Conservation (phyloP, 2,888 invertebrate species). For the Rhagonycha fulva region DNA sequence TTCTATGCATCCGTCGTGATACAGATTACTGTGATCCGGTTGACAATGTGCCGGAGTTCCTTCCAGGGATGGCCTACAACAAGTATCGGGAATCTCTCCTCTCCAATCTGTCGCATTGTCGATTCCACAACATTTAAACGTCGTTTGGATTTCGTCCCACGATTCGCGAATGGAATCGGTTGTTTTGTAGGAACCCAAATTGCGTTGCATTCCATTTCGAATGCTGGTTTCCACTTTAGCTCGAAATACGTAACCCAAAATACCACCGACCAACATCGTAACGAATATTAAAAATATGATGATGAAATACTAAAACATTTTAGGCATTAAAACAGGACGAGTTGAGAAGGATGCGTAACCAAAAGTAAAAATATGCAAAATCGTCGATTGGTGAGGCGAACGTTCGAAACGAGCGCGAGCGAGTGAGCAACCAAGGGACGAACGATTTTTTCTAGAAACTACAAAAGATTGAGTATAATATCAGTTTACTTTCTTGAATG, state of each 20-base stretch:
- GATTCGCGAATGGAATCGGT: constrained; percentile 82
- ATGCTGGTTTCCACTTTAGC: constrained; percentile 17
- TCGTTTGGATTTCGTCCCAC: constrained; percentile 87
- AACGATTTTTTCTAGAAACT: no score
- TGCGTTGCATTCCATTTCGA: constrained; percentile 8
- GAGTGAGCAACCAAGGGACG: no score
- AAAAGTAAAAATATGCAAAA: not conserved
- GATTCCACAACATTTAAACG: constrained; percentile 86
- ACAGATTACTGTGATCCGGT: constrained; percentile 61
- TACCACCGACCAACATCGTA: constrained; percentile 61
- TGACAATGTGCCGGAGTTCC: constrained; percentile 64
- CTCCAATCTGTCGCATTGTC: constrained; percentile 77
- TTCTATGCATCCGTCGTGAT: constrained; percentile 76
- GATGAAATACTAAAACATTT: constrained; percentile 82
- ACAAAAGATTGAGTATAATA: no score
- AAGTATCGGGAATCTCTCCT: constrained; percentile 73
- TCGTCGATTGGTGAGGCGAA: no score
- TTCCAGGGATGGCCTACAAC: constrained; percentile 69
- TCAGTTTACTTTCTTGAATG: no score
- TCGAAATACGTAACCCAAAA: constrained; percentile 24
- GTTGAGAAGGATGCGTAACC: not conserved
- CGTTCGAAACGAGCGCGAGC: no score
- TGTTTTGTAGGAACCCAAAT: constrained; percentile 6
- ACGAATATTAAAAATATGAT: constrained; percentile 87
- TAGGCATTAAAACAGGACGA: not conserved